Evolutionary conservation across 2,888 invertebrate genomes (phyloP).

Genomic region (Ectemnius lituratus): DNA sequence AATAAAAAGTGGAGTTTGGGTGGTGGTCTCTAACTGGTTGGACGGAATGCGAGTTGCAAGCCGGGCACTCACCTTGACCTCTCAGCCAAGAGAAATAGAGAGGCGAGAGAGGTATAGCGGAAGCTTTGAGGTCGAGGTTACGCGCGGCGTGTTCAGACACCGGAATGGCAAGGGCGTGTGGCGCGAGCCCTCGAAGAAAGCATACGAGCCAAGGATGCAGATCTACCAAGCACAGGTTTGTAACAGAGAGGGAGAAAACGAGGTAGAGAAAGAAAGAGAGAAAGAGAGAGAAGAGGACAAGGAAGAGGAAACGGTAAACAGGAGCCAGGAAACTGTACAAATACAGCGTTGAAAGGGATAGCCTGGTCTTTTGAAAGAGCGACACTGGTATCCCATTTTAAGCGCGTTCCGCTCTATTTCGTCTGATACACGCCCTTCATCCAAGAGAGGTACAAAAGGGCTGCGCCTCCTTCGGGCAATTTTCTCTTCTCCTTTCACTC

Average conservation of each 20-base stretch:
- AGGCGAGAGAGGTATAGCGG: background rate
- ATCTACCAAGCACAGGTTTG: too few relatives aligned
- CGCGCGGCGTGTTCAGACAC: background rate
- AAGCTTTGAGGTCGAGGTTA: slow-evolving; percentile 34
- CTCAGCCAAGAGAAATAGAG: background rate
- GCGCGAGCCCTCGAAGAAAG: too few relatives aligned
- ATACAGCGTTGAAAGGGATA: slow-evolving; percentile 27
- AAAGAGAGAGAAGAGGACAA: background rate
- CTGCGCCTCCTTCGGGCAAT: slow-evolving; percentile 50
- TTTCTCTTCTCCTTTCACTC: slow-evolving; percentile 42
- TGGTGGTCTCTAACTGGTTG: too few relatives aligned
- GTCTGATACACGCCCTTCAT: slow-evolving; percentile 31
- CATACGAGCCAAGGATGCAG: too few relatives aligned
- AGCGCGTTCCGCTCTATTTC: slow-evolving; percentile 54
- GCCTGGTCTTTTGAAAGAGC: slow-evolving; percentile 27
- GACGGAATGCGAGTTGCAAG: background rate
- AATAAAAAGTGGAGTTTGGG: too few relatives aligned
- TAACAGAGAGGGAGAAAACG: background rate
- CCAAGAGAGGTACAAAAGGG: slow-evolving; percentile 34
- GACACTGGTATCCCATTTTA: slow-evolving; percentile 46
- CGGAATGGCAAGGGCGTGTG: too few relatives aligned
- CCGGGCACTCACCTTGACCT: slow-evolving; percentile 29
- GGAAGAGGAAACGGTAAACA: slow-evolving; percentile 8
- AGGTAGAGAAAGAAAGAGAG: background rate
- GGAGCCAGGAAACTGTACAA: slow-evolving; percentile 26